A percentile compares a stretch with the other conserved stretches of the same genome.
phyloP scores from a whole-genome alignment of 2,888 invertebrate genomes.

The Colostygia pectinataria region DNA sequence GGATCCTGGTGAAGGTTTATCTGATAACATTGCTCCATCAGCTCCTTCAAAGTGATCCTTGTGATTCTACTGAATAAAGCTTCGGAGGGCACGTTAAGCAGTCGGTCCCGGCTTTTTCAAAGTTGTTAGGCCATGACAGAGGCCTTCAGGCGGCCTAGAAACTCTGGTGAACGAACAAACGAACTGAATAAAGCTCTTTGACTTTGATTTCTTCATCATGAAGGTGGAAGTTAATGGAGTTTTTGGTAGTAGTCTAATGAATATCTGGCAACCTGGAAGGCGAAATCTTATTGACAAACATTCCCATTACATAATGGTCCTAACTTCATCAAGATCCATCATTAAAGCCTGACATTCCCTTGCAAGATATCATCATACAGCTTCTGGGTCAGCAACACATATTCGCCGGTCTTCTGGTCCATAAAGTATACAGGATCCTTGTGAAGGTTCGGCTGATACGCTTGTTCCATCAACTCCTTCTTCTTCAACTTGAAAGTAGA shows the following conservation, averaged over 20 bases:
- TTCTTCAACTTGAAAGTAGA: slow-evolving; percentile 97
- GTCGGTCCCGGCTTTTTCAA: too few species aligned
- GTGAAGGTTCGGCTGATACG: slow-evolving; percentile 85
- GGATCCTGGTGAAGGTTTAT: slow-evolving; percentile 84
- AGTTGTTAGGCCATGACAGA: too few species aligned
- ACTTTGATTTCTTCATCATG: slow-evolving; percentile 97
- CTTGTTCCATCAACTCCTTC: slow-evolving; percentile 91
- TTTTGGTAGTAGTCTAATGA: slow-evolving; percentile 87
- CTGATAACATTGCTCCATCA: slow-evolving; percentile 92
- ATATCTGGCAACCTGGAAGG: slow-evolving; percentile 82
- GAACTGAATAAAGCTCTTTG: too few species aligned
- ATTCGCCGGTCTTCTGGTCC: slow-evolving; percentile 69
- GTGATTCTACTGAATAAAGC: too few species aligned
- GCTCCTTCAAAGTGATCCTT: too few species aligned
- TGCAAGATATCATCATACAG: slow-evolving; percentile 74
- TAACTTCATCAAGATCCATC: not conserved
- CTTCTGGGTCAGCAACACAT: slow-evolving; percentile 70
- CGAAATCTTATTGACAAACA: too few species aligned
- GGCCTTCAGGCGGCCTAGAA: too few species aligned
- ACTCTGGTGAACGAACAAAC: too few species aligned
- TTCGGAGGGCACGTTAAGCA: too few species aligned
- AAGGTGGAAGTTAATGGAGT: slow-evolving; percentile 94
- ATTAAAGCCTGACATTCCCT: slow-evolving; percentile 80
- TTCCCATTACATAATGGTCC: too few species aligned
- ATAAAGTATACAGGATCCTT: slow-evolving; percentile 88